Conservation (phyloP, 2,888 invertebrate species). For the Trichopoda pennipes region DNA sequence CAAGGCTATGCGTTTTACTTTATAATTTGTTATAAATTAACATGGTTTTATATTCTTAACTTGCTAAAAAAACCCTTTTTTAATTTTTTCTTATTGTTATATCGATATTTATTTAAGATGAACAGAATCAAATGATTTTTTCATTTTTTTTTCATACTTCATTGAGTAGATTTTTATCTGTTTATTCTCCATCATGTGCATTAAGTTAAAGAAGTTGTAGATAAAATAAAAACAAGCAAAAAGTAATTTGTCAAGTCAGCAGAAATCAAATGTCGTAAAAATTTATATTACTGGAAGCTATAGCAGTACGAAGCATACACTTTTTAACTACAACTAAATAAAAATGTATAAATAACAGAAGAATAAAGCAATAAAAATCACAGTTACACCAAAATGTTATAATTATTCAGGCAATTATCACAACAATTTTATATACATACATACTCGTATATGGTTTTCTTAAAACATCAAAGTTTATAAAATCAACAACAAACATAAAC, state of each 20-base stretch:
- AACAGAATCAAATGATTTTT: conserved; percentile 14
- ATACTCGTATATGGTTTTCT: background rate
- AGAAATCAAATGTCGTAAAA: conserved; percentile 18
- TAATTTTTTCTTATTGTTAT: background rate
- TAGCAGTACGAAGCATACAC: conserved; percentile 25
- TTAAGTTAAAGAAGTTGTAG: conserved; percentile 10
- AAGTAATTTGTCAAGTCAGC: conserved; percentile 47
- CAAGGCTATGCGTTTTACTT: background rate
- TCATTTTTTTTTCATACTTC: no score
- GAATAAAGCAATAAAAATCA: conserved; percentile 33
- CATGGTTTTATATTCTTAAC: no score
- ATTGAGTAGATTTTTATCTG: conserved; percentile 40
- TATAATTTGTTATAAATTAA: background rate
- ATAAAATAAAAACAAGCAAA: background rate
- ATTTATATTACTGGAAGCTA: conserved; percentile 56
- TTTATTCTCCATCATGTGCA: conserved; percentile 12
- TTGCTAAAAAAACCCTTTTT: background rate
- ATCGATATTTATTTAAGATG: background rate
- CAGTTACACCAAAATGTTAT: conserved; percentile 1
- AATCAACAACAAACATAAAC: background rate
- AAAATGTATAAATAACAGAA: conserved; percentile 6
- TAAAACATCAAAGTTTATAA: background rate
- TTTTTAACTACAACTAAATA: background rate
- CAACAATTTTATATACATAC: background rate
- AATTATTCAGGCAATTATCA: conserved; percentile 21